A percentile compares a stretch with the other conserved stretches of the same genome.
Conservation (phyloP, 2,888 invertebrate species). For the Argynnis bischoffii region DNA sequence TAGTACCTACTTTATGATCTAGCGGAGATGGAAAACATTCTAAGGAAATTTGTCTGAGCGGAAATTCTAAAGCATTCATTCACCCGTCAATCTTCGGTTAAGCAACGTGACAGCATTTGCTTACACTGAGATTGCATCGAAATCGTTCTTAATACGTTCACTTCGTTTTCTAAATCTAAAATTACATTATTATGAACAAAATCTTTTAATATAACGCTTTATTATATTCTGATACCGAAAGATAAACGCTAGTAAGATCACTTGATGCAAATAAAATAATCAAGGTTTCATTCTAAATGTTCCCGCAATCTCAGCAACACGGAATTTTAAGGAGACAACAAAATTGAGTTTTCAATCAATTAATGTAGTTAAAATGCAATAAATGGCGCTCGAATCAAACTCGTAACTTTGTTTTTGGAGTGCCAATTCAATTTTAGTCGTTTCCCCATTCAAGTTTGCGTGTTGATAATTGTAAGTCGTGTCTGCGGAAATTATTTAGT, state of each 20-base stretch:
- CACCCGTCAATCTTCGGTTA: constrained; percentile 26
- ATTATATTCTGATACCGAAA: constrained; percentile 3
- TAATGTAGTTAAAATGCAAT: constrained; percentile 75
- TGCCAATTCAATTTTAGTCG: constrained; percentile 67
- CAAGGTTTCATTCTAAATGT: constrained; percentile 21
- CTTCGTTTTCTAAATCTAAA: background rate
- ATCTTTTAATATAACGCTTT: background rate
- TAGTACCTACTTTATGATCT: constrained; percentile 26
- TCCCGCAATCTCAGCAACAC: constrained; percentile 43
- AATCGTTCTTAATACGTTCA: background rate
- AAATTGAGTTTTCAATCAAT: constrained; percentile 66
- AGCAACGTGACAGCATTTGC: constrained; percentile 17
- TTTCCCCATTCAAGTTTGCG: constrained; percentile 51
- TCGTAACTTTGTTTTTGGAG: constrained; percentile 67
- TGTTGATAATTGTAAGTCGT: constrained; percentile 54
- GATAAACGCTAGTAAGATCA: constrained; percentile 21
- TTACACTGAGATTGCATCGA: constrained; percentile 9
- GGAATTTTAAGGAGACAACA: constrained; percentile 51
- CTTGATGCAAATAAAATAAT: constrained; percentile 29
- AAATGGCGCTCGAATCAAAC: constrained; percentile 63
- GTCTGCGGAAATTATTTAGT: constrained; percentile 46
- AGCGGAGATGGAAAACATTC: constrained; percentile 34
- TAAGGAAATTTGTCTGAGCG: constrained; percentile 32
- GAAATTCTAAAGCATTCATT: constrained; percentile 31
- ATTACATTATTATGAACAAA: background rate